phyloP scores from a whole-genome alignment of 2,797 vertebrate species.

The Rhabdophis nuchalis region DNA sequence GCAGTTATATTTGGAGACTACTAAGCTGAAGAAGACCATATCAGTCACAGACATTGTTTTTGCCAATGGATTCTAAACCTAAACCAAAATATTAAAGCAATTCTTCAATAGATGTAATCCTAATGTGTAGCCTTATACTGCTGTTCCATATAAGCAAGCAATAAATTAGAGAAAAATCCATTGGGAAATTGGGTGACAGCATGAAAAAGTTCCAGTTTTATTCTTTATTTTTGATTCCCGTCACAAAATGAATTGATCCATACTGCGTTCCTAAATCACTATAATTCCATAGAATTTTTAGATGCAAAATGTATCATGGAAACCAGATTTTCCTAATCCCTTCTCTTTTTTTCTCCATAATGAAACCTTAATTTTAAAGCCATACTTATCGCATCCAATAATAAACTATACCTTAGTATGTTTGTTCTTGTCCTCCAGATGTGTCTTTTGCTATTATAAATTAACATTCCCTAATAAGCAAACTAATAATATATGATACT shows the following conservation, averaged over 20 bases:
- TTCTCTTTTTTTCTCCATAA: neutral
- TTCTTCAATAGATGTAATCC: neutral
- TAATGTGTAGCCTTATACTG: neutral
- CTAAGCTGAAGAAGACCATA: neutral
- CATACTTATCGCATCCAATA: neutral
- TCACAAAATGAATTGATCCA: neutral
- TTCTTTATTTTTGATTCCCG: neutral
- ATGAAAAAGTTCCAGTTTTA: neutral
- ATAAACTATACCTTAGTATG: neutral
- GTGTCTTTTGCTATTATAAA: neutral
- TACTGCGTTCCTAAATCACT: conserved; percentile 4
- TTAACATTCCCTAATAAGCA: neutral
- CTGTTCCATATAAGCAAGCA: neutral
- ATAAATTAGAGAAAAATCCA: neutral
- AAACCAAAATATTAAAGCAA: neutral
- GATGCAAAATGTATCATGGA: conserved; percentile 4
- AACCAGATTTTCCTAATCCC: neutral
- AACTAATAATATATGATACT: neutral
- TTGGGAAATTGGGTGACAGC: neutral
- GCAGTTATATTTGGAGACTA: neutral
- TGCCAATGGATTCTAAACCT: neutral
- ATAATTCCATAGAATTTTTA: conserved; percentile 8
- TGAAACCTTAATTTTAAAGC: neutral
- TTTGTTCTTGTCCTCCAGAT: neutral
- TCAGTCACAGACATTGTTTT: neutral